Percentiles rank a stretch among this genome's conserved stretches.
These are phyloP conservation scores for Erythrocebus patas DNA, from an alignment of 2,113 vertebrate species.

Conservation along the genomic window DNA sequence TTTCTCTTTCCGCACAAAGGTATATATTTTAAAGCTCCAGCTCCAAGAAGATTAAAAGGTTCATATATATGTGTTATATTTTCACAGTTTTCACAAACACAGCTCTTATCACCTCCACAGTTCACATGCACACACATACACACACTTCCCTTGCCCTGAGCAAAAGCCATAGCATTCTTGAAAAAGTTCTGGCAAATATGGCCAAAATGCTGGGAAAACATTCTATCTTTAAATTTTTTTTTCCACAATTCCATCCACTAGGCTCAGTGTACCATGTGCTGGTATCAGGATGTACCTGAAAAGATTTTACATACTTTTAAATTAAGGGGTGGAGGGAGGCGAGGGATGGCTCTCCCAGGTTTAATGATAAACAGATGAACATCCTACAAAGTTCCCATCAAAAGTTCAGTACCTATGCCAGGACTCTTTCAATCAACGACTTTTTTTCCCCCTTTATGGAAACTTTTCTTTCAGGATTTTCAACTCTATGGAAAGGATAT, in stretches of 20 bases:
- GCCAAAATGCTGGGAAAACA: not conserved
- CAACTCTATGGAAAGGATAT: not conserved
- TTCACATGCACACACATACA: not conserved
- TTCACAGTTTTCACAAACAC: not conserved
- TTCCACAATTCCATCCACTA: not conserved
- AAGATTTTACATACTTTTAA: not conserved
- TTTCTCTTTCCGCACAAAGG: not conserved
- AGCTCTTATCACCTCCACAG: not conserved
- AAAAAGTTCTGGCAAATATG: not conserved
- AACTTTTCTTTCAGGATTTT: not conserved
- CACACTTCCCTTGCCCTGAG: not conserved
- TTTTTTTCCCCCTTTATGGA: not conserved
- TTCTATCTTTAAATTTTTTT: not conserved
- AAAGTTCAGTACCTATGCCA: not conserved
- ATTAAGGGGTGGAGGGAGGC: not conserved
- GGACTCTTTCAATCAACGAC: not conserved
- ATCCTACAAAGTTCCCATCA: not conserved
- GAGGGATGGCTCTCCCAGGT: too few species aligned
- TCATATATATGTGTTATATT: not conserved
- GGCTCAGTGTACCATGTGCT: not conserved
- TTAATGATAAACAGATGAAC: not conserved
- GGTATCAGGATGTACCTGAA: not conserved
- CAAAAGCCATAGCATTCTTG: not conserved
- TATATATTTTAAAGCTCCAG: not conserved
- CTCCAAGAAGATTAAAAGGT: not conserved